Evolutionary conservation across 1,140 invertebrate genomes (phyloP), one percentile per base, ranked within the genome.

Genomic region (Megalopta genalis): DNA sequence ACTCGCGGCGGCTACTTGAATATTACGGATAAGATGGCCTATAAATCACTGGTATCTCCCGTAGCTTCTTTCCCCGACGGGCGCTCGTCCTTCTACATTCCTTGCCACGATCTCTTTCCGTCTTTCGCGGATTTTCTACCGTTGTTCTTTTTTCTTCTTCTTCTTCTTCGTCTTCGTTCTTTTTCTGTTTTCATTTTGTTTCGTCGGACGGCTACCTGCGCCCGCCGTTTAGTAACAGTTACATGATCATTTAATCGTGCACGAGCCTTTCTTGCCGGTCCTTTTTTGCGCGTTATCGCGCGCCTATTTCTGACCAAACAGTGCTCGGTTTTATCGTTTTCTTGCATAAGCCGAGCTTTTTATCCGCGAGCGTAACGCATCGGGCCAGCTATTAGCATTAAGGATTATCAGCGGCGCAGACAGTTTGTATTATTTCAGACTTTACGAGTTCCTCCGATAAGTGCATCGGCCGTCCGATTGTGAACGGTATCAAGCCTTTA

Each of bases 21-120:
- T 68, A 49, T 76, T 76, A 59, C 65, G 39, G 42, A 76, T 32
- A 60, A 16, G 52, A 16, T 14, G 0, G 74, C 16, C 54, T 60
- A 60, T 76, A 76, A 76, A 76, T 76, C 54, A 69, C 39, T 25
- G 18, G 74, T 76, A 68, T 60, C 52, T 49, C 54, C 21, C 25
- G 32, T 21, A 18, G n/a, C 64, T 49, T 46, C 64, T 68, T 46
- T 32, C 25, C 25, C 21, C 52, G 18, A 23, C 65, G 25, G 14
- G 25, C 10, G 27, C 64, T 37, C 64, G 54, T 76, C 54, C 25
- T 68, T 76, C 65, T 68, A n/a, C 73, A 76, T 76, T 68, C 74
- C 54, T 60, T 14, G 32, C 18, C 70, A 46, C 42, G 14, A 63
- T 68, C 39, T 57, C 23, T 46, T 46, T 60, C 42, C 39, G 10